phyloP scores from a whole-genome alignment of 1,140 invertebrate genomes.

The Batillaria attramentaria region DNA sequence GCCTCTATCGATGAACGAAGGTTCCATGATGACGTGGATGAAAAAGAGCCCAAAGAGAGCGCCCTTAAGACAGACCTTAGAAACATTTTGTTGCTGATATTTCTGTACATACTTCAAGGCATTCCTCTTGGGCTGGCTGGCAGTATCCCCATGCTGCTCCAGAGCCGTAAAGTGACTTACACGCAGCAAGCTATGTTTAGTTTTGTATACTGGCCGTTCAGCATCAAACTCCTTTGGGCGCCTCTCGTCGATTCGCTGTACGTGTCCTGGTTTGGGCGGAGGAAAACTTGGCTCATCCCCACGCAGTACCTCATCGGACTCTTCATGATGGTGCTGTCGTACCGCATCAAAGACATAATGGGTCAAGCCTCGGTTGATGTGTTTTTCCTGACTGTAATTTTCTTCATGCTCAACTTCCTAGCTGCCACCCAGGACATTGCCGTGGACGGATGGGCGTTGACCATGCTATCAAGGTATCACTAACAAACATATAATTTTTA shows the following conservation, averaged over 20 bases:
- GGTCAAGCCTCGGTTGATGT: constrained; percentile 81
- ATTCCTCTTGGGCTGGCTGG: constrained; percentile 93
- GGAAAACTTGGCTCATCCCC: constrained; percentile 98
- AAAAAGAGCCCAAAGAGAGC: not conserved
- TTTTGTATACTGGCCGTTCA: constrained; percentile 98
- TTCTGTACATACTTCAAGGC: constrained; percentile 94
- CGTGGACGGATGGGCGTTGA: constrained; percentile 99
- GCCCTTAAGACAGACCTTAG: constrained; percentile 54
- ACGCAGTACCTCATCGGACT: constrained; percentile 82
- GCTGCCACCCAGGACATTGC: constrained; percentile 99
- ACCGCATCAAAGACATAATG: constrained; percentile 51
- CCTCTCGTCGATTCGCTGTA: constrained; percentile 97
- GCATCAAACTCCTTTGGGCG: constrained; percentile 96
- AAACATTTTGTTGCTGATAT: constrained; percentile 86
- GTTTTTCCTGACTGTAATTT: constrained; percentile 85
- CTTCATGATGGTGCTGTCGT: constrained; percentile 66
- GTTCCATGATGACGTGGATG: constrained; percentile 8
- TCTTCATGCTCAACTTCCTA: constrained; percentile 94
- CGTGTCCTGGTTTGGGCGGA: constrained; percentile 84
- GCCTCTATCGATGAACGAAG: not conserved
- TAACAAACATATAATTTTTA: too few relatives aligned
- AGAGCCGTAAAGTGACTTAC: constrained; percentile 81
- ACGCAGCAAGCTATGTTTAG: constrained; percentile 94
- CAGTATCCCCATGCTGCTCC: constrained; percentile 95
- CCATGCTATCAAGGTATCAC: constrained; percentile 97